Percentiles rank a stretch among this genome's conserved stretches.
phyloP scores from a whole-genome alignment of 2,888 invertebrate genomes.

The Sinhomidia bicolor region DNA sequence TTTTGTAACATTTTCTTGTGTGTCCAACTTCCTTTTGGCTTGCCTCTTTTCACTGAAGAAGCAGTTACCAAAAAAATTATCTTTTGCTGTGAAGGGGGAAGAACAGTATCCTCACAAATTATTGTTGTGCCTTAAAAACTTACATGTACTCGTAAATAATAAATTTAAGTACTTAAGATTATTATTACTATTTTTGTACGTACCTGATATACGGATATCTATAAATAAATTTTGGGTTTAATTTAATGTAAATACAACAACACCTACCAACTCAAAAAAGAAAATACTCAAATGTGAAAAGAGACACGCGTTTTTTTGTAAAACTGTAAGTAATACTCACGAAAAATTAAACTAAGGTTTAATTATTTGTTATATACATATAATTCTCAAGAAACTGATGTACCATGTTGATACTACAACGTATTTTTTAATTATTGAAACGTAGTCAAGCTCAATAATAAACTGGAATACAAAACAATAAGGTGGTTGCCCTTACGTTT shows the following conservation, averaged over 20 bases:
- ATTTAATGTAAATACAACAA: slow-evolving; percentile 30
- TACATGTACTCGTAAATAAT: background rate
- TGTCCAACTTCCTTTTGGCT: slow-evolving; percentile 32
- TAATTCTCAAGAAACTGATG: background rate
- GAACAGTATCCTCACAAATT: background rate
- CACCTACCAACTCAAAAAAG: background rate
- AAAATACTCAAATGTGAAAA: slow-evolving; percentile 23
- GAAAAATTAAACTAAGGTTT: background rate
- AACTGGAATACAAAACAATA: background rate
- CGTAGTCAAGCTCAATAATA: background rate
- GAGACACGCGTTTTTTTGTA: background rate
- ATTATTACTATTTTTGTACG: slow-evolving; percentile 50
- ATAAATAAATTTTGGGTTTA: slow-evolving; percentile 1
- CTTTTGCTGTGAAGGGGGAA: background rate
- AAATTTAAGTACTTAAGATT: slow-evolving; percentile 39
- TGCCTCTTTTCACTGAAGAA: slow-evolving; percentile 32
- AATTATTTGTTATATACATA: background rate
- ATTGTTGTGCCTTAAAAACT: background rate
- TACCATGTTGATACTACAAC: background rate
- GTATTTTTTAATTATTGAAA: background rate
- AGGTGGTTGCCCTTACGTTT: background rate
- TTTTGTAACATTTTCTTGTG: slow-evolving; percentile 7
- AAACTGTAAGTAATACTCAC: slow-evolving; percentile 27
- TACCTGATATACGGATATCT: too few relatives aligned
- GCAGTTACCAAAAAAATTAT: slow-evolving; percentile 25